A percentile compares a stretch with the other conserved stretches of the same genome.
Conservation (phyloP, 2,113 vertebrate genomes). For the Nasalis larvatus region DNA sequence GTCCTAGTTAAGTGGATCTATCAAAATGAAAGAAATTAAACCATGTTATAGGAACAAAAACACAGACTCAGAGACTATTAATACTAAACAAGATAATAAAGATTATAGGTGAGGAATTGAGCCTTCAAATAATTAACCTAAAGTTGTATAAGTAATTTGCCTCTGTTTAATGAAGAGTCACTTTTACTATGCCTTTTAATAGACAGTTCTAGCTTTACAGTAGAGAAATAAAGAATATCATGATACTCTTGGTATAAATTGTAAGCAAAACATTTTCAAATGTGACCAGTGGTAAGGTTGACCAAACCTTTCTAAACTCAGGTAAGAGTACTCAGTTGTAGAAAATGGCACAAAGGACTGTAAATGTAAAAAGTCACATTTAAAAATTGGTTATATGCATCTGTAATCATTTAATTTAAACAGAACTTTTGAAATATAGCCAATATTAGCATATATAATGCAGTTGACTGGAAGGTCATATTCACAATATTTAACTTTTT, state of each 20-base stretch:
- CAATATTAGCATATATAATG: not conserved
- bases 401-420: constrained; percentile 7
- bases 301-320: not conserved
- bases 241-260: not conserved
- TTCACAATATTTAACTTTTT: not conserved
- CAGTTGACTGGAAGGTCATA: not conserved
- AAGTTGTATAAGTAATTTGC: not conserved
- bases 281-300: not conserved
- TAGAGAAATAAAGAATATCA: not conserved
- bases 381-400: not conserved
- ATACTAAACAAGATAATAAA: not conserved
- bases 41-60: not conserved
- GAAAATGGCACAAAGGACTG: not conserved
- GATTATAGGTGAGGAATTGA: not conserved
- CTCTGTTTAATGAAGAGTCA: constrained; percentile 17
- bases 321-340: constrained; percentile 11
- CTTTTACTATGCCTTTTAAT: not conserved
- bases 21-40: not conserved
- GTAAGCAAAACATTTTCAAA: not conserved
- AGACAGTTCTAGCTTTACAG: constrained; percentile 18
- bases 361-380: not conserved
- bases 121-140: not conserved
- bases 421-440: not conserved
- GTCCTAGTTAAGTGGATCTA: not conserved
- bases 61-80: not conserved